Evolutionary conservation across 1,140 invertebrate species (phyloP).

Genomic region (Apis dorsata): DNA sequence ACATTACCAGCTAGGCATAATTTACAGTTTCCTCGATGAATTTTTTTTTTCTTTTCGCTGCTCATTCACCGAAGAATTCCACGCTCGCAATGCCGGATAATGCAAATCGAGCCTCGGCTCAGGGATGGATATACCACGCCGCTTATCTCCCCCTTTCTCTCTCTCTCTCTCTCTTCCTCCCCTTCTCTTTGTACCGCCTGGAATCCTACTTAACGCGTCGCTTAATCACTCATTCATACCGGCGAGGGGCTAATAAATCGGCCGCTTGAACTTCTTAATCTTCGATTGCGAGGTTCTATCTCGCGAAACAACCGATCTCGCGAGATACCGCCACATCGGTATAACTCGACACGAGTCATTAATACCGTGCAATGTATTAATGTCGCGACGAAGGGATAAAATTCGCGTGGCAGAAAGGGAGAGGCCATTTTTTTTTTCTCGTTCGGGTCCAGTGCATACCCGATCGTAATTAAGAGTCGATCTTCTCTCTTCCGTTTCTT

Average conservation of each 20-base stretch:
- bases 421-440: slow-evolving; percentile 50
- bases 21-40: slow-evolving; percentile 38
- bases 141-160: no score
- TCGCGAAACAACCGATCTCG: slow-evolving; percentile 14
- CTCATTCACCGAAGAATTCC: slow-evolving; percentile 32
- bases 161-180: no score
- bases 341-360: slow-evolving; percentile 29
- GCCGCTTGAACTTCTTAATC: slow-evolving; percentile 23
- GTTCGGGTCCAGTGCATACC: slow-evolving; percentile 55
- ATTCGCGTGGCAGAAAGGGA: slow-evolving; percentile 54
- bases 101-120: slow-evolving; percentile 6
- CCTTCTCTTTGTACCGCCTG: background rate
- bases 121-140: background rate
- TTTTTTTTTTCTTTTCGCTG: background rate
- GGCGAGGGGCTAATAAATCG: background rate
- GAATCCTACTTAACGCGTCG: background rate
- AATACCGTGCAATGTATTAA: slow-evolving; percentile 23
- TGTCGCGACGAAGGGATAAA: slow-evolving; percentile 43
- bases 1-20: slow-evolving; percentile 2
- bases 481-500: slow-evolving; percentile 3
- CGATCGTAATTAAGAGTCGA: slow-evolving; percentile 62
- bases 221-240: slow-evolving; percentile 11
- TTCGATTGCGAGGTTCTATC: background rate
- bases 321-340: slow-evolving; percentile 5
- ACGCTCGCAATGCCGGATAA: slow-evolving; percentile 1